Percentiles rank a stretch among this genome's conserved stretches.
Conservation (phyloP, 2,888 invertebrate species). For the Agrotis ipsilon region DNA sequence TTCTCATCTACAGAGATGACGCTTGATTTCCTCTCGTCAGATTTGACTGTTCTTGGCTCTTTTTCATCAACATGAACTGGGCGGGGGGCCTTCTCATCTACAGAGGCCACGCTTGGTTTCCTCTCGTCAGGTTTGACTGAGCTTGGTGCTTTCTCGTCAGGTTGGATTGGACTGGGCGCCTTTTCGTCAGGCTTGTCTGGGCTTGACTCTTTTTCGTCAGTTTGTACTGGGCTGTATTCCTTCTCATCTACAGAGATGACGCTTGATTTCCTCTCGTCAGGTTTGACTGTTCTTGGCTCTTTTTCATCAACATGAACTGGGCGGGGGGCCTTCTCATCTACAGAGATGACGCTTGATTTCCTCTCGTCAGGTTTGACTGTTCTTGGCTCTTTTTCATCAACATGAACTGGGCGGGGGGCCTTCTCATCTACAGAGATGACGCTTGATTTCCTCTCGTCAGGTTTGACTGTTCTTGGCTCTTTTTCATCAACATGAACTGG, state of each 20-base stretch:
- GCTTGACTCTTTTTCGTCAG: slow-evolving; percentile 1
- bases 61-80: too few species aligned
- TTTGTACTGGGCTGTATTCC: too few species aligned
- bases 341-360: not conserved
- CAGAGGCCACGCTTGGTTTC: too few species aligned
- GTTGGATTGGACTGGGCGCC: too few species aligned
- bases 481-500: too few species aligned
- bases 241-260: not conserved
- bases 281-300: not conserved
- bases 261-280: slow-evolving; percentile 10
- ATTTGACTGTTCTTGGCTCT: too few species aligned
- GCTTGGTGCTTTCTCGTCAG: too few species aligned
- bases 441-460: slow-evolving; percentile 27
- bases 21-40: too few species aligned
- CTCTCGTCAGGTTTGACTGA: too few species aligned
- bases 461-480: not conserved
- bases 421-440: slow-evolving; percentile 19
- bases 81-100: too few species aligned
- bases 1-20: too few species aligned
- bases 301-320: not conserved
- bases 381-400: not conserved
- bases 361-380: slow-evolving; percentile 32
- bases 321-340: not conserved
- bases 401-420: not conserved
- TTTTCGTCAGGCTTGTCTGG: too few species aligned